Conservation (phyloP, 1,140 invertebrate genomes). For the Neodiprion pinetum region DNA sequence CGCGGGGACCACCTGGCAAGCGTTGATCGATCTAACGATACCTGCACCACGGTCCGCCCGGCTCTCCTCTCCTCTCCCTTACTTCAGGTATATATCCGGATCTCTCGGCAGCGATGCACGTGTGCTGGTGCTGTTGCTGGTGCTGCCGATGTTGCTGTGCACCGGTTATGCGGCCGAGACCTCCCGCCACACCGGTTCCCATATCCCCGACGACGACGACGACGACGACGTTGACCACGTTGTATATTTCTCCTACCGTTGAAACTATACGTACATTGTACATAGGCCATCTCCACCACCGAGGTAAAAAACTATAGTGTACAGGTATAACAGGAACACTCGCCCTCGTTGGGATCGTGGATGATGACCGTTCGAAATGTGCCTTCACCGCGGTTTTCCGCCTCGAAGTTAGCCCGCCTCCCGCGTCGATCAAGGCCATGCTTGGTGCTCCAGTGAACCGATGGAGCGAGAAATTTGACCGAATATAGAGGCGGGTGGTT, state of each 20-base stretch:
- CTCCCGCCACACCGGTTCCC: slow-evolving; percentile 6
- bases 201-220: not conserved
- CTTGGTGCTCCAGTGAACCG: not conserved
- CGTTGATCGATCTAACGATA: slow-evolving; percentile 34
- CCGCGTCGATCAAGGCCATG: not conserved
- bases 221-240: no score
- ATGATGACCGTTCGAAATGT: no score
- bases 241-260: not conserved
- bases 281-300: no score
- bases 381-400: no score
- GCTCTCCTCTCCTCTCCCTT: not conserved
- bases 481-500: no score
- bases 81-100: not conserved
- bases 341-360: not conserved
- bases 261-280: not conserved
- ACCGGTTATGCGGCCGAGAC: slow-evolving; percentile 6
- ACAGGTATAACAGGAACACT: not conserved
- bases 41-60: not conserved
- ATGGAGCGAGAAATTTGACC: not conserved
- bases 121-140: no score
- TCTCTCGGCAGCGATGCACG: not conserved
- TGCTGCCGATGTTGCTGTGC: not conserved
- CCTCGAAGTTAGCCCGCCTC: not conserved
- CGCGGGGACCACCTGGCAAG: slow-evolving; percentile 56
- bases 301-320: no score